Evolutionary conservation across 2,888 invertebrate genomes (phyloP), one percentile per base, ranked within the genome.

Genomic region (Mechanitis messenoides): DNA sequence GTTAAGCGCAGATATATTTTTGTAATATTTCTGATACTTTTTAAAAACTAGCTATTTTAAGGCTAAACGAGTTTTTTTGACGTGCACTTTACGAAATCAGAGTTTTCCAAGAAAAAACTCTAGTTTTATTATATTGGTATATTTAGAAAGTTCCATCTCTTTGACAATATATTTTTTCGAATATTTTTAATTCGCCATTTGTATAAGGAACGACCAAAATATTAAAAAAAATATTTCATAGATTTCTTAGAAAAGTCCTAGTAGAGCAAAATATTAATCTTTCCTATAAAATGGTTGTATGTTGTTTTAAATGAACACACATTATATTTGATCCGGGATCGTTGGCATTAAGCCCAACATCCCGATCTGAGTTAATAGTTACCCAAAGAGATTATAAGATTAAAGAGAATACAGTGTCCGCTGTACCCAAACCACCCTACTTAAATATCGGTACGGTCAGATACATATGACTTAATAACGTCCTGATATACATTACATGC

Each of bases 301-400:
- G 28, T 31, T n/a, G 31, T 33, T 9, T 45, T 61, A 56, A 58
- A 45, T 61, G 55, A 63, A 57, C 45, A 45, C 46, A 54, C 45
- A 60, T 58, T 58, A 53, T 64, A 55, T 58, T 53, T 58, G 46
- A 59, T 62, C 62, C 60, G 42, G 56, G 62, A 55, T 59, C 60
- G 62, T 57, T 64, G 56, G 46, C 61, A 60, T 46, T 60, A 56
- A 62, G 55, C 64, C 56, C 58, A 55, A 53, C 56, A 60, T 62
- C 58, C 66, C 54, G 45, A 66, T 60, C 59, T 58, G 59, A 55
- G 55, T 56, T 57, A 60, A 62, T 62, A 66, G 66, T 66, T 59
- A 59, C 60, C 64, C 60, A 55, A 60, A 62, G 59, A 62, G 66
- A 64, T 66, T 64, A 60, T 59, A 53, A 56, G 60, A 60, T 66